Base-by-base conservation (phyloP, 2,797 vertebrate genomes). In the Typhlichthys eigenmanni region DNA sequence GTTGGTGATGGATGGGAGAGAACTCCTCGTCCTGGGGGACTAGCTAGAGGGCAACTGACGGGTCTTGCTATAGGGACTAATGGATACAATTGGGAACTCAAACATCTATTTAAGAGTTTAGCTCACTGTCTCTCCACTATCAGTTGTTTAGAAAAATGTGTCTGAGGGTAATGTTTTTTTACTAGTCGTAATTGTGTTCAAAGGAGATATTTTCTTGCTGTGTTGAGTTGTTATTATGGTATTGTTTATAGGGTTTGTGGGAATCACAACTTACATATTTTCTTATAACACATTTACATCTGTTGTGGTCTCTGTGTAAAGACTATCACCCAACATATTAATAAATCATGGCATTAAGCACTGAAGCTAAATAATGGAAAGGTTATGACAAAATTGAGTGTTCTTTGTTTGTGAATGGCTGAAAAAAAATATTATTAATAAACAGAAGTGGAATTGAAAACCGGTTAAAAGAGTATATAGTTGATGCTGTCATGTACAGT, bases 331-430 rank as follows among this genome's bases (percentile, higher is more conserved):
- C 68, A 76, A 60, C 38, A 64, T 64, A 77, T 88, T 71, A 90
- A 91, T 90, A 87, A 90, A 89, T 88, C 87, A 90, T 83, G 79
- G 52, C 5, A 13, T 79, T 80, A 76, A 83, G 83, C 76, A 63
- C 74, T 67, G 71, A 82, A 79, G 64, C 77, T 86, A 83, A 89
- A 85, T 90, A 88, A 88, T 86, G 69, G 79, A 87, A 82, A 85
- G 79, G 78, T 84, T 88, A 72, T 76, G 82, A 79, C 80, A 79
- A 83, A 77, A 75, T 68, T 54, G 82, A 85, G 82, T 64, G 77
- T 77, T 83, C 60, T 38, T 62, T 76, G 67, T 48, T 4, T 79
- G 78, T 12, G 32, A 58, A 63, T 74, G 75, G 63, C 68, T 63
- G 76, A 75, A 77, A 70, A 29, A 75, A 75, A 80, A 79, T 80